Conservation (phyloP, 2,113 vertebrate genomes). For the Ginglymostoma cirratum region DNA sequence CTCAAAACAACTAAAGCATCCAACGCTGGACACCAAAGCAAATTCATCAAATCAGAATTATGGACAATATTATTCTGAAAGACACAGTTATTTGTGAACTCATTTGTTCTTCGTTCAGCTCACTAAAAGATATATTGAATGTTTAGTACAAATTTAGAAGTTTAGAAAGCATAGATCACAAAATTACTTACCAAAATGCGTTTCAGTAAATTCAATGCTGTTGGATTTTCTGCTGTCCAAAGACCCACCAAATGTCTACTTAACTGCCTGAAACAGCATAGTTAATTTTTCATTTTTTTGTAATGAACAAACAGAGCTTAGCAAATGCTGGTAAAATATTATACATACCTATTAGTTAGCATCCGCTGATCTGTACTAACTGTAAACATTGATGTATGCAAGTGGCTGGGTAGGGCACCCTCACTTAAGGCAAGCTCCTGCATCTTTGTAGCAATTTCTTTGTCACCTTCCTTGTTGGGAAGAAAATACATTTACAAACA, state of each 20-base stretch:
- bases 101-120: background rate
- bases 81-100: background rate
- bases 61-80: background rate
- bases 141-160: background rate
- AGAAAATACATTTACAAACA: slow-evolving; percentile 47
- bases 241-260: slow-evolving; percentile 96
- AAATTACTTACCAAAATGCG: slow-evolving; percentile 81
- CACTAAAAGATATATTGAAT: background rate
- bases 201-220: slow-evolving; percentile 86
- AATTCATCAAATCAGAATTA: background rate
- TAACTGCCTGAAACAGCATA: slow-evolving; percentile 71
- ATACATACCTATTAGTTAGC: slow-evolving; percentile 88
- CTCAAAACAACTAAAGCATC: background rate
- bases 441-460: slow-evolving; percentile 97
- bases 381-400: slow-evolving; percentile 95
- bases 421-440: slow-evolving; percentile 96
- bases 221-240: slow-evolving; percentile 90
- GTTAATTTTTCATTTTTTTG: background rate
- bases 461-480: slow-evolving; percentile 86
- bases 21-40: background rate
- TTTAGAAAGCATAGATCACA: background rate
- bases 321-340: background rate
- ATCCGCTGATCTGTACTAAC: slow-evolving; percentile 93
- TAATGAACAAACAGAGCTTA: background rate
- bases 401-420: slow-evolving; percentile 89